phyloP scores from a whole-genome alignment of 2,113 vertebrate genomes.

The Ia io region DNA sequence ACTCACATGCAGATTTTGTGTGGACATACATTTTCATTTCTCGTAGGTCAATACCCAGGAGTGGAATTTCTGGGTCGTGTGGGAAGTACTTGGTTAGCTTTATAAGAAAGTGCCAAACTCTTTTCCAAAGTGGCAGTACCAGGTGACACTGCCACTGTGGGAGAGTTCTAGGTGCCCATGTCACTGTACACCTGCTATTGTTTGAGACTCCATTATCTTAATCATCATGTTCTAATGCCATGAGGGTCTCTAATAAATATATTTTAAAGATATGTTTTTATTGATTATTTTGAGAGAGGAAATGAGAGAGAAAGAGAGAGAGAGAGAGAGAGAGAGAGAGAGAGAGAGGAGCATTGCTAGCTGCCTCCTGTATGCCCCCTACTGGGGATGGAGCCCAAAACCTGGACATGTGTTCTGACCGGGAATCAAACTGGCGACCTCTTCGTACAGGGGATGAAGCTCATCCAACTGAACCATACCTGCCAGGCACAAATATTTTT shows the following conservation, averaged over 20 bases:
- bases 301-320: no score
- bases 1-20: background rate
- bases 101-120: background rate
- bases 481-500: background rate
- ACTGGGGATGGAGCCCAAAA: no score
- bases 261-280: no score
- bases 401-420: no score
- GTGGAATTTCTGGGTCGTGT: background rate
- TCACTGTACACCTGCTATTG: background rate
- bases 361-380: no score
- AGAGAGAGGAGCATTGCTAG: no score
- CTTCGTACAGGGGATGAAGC: no score
- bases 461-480: no score
- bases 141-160: rapidly evolving
- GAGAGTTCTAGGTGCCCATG: rapidly evolving
- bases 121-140: background rate
- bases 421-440: no score
- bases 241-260: background rate
- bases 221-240: background rate
- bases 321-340: no score
- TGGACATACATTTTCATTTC: background rate
- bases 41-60: background rate
- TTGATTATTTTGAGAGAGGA: no score
- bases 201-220: background rate
- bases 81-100: background rate